phyloP scores from a whole-genome alignment of 2,113 vertebrate species.

The Cyanoliseus patagonus region DNA sequence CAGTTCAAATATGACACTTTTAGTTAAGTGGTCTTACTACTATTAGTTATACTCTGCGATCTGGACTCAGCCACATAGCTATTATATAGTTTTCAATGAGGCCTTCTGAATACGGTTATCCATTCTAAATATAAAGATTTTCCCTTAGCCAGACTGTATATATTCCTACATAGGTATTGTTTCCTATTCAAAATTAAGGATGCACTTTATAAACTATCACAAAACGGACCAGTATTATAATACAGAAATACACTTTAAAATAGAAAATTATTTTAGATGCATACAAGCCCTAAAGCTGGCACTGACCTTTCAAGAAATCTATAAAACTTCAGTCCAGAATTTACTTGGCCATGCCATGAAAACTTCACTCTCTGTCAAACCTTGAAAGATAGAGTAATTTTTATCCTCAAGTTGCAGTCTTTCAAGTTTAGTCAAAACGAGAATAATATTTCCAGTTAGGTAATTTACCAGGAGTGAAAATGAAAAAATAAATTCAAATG shows the following conservation, averaged over 20 bases:
- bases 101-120: neutral
- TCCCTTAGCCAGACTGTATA: neutral
- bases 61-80: neutral
- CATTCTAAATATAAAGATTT: neutral
- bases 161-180: neutral
- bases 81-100: neutral
- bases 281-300: neutral
- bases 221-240: neutral
- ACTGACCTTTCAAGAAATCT: neutral
- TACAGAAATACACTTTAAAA: neutral
- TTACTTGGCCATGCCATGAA: neutral
- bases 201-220: neutral
- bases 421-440: neutral
- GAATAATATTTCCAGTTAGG: neutral
- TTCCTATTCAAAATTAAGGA: neutral
- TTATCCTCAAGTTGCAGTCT: neutral
- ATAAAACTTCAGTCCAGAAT: neutral
- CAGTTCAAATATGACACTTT: neutral
- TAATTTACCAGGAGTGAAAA: neutral
- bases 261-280: neutral
- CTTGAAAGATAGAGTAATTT: neutral
- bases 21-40: neutral
- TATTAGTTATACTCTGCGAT: neutral
- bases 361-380: neutral
- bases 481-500: neutral